Base-by-base conservation (phyloP, 2,797 vertebrate genomes). In the Chromobotia macracanthus region DNA sequence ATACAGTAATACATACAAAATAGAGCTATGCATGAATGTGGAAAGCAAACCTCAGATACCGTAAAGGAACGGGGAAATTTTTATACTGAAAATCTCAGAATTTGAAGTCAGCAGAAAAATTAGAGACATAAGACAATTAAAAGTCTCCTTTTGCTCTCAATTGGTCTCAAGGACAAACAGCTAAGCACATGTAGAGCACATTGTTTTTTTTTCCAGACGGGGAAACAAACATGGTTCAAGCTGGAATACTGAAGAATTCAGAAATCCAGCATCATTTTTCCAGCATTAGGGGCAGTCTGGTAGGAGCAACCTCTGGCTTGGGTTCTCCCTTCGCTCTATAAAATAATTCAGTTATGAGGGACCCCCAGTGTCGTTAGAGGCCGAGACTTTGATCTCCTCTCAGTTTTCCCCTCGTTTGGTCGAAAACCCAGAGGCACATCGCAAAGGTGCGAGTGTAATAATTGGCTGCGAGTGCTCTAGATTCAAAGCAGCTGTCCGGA, bases 401-500 rank as follows among this genome's bases (percentile, higher is more conserved):
- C 51, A 72, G 80, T 82, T 87, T 87, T 79, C 71, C 82, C 82
- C 77, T 85, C 46, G 65, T 83, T 87, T 31, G 64, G 83, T 80
- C 65, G 68, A 88, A 90, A 90, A 85, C 61, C 4, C 51, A 48
- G 66, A 86, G 83, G 84, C 80, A 82, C 89, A 83, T 82, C 79
- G 53, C 79, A 88, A 84, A 91, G 87, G 88, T 90, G 88, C 88
- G 87, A 90, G 84, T 63, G 82, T 79, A 81, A 82, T 90, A 89
- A 91, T 86, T 87, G 87, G 87, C 83, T 86, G 77, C 79, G 18
- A 89, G 87, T 82, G 72, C 84, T 80, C 81, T 77, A 89, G 89
- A 89, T 82, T 60, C 65, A 79, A 85, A 86, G 83, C 89, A 90
- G 88, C 87, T 90, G 89, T 80, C 55, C 74, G 69, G 71, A 31